phyloP scores from a whole-genome alignment of 2,797 vertebrate species.

The Labroides dimidiatus region DNA sequence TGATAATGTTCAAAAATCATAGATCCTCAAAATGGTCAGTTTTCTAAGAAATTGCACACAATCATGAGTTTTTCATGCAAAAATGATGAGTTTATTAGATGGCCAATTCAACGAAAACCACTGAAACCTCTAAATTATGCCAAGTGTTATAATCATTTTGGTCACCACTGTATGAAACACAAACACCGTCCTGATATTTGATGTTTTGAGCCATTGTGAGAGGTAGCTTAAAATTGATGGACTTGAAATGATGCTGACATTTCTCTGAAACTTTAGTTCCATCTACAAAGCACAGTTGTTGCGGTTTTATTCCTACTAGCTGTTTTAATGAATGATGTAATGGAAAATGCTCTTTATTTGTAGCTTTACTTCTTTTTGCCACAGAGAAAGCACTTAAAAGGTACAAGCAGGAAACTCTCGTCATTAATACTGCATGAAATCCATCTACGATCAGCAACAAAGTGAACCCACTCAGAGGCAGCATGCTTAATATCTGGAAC shows the following conservation, averaged over 20 bases:
- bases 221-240: too few species aligned
- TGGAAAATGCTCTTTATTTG: slow-evolving; percentile 32
- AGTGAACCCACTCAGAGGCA: slow-evolving; percentile 63
- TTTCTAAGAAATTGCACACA: too few species aligned
- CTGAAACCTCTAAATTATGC: too few species aligned
- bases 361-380: slow-evolving; percentile 18
- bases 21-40: too few species aligned
- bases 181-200: too few species aligned
- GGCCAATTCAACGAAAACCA: too few species aligned
- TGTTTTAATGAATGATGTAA: slow-evolving; percentile 25
- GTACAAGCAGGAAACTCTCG: slow-evolving; percentile 56
- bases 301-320: not conserved
- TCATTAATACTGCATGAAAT: slow-evolving; percentile 76
- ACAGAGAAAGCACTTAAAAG: slow-evolving; percentile 60
- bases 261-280: not conserved
- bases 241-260: not conserved
- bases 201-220: not conserved
- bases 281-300: not conserved
- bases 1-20: too few species aligned
- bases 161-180: too few species aligned
- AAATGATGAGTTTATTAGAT: too few species aligned
- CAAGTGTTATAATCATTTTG: too few species aligned
- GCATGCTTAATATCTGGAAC: slow-evolving; percentile 45
- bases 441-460: slow-evolving; percentile 64
- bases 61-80: too few species aligned